Evolutionary conservation across 2,888 invertebrate genomes (phyloP).

Genomic region (Mesorhabditis spiculigera): DNA sequence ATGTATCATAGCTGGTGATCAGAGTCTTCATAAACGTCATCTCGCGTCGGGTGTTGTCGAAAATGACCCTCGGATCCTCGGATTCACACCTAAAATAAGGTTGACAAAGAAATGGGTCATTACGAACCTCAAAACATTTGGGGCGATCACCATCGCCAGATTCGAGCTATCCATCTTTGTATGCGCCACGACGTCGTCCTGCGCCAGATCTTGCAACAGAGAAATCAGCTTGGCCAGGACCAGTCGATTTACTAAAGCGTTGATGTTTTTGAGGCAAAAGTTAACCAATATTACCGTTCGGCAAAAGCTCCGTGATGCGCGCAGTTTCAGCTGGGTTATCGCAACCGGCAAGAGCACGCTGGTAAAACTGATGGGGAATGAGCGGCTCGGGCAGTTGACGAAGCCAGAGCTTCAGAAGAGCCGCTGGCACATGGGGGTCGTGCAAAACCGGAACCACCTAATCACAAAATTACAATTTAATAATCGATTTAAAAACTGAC

Average conservation of each 20-base stretch:
- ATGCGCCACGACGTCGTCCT: conserved; percentile 61
- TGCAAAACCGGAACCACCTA: conserved; percentile 62
- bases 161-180: conserved; percentile 99
- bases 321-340: conserved; percentile 67
- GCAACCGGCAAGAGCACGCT: conserved; percentile 47
- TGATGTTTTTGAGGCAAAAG: neutral
- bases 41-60: conserved; percentile 94
- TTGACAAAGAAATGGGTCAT: too few species aligned
- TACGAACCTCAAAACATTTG: conserved; percentile 78
- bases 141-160: conserved; percentile 97
- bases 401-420: conserved; percentile 82
- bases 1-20: conserved; percentile 86
- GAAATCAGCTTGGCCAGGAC: conserved; percentile 73
- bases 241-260: conserved; percentile 74
- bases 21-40: conserved; percentile 95
- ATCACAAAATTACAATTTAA: neutral
- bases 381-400: conserved; percentile 90
- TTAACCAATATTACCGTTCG: neutral
- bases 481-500: conserved; percentile 10
- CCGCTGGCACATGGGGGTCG: conserved; percentile 90
- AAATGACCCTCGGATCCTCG: conserved; percentile 86
- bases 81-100: conserved; percentile 71
- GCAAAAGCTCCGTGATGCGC: neutral
- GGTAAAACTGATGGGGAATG: conserved; percentile 84
- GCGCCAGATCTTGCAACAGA: conserved; percentile 65